Evolutionary conservation across 2,113 vertebrate species (phyloP), one percentile per base, ranked within the genome.

Genomic region (Miniopterus natalensis): DNA sequence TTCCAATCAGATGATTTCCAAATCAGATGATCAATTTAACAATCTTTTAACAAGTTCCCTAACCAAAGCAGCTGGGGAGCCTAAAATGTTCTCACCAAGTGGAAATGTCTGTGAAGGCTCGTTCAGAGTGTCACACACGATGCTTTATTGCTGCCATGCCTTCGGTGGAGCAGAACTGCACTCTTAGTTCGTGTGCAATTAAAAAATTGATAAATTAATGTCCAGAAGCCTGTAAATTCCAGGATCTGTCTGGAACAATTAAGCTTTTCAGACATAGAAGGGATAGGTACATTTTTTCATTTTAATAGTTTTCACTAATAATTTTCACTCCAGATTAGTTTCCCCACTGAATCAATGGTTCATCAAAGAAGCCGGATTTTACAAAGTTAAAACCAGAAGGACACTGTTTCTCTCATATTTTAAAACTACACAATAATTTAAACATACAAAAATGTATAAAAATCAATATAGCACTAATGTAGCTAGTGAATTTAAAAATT

Each of bases 301-400:
- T 95, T 88, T 90, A 88, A 40, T 93, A 3, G 84, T 84, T 90
- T 90, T 92, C n/a, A 74, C 61, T 86, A 79, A 73, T 74, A 89
- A 84, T 85, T 86, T 87, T 71, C 7, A 80, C 10, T 90, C 6
- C 29, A 88, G 21, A 70, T 63, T 74, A 59, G 21, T 73, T 90
- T 92, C 14, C 36, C 17, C 42, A 49, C 2, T 40, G 66, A 81
- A 95, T 77, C 84, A 90, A 75, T 14, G 61, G 21, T 84, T 96
- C 40, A 77, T 87, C 31, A 57, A 79, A 81, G 42, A 92, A 96
- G 61, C 9, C 29, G 70, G 27, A 66, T 84, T 88, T 84, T 36
- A 87, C 42, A 92, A 53, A 80, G 29, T 75, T 45, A 86, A 40
- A 49, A 40, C 8, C 1, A 45, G 20, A 92, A 40, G 81, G 81